A percentile compares a stretch with the other conserved stretches of the same genome.
phyloP scores from a whole-genome alignment of 2,888 invertebrate genomes.

The Tanypteryx hageni region DNA sequence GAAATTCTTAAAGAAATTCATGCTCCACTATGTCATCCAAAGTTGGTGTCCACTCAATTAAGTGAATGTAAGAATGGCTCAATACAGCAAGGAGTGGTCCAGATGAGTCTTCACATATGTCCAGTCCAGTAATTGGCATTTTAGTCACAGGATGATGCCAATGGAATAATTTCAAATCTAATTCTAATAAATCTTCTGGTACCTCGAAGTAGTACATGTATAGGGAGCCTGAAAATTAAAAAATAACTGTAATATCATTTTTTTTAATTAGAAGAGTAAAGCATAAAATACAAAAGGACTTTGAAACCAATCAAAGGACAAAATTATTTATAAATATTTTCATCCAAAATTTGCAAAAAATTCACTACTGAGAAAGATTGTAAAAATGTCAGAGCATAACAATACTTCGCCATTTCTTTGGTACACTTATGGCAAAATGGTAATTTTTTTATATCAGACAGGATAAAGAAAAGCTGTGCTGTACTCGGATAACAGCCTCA shows the following conservation, averaged over 20 bases:
- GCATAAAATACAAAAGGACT: too few species aligned
- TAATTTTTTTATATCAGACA: too few species aligned
- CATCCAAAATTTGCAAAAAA: too few species aligned
- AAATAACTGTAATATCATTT: background rate
- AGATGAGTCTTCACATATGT: constrained; percentile 27
- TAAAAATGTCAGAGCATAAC: too few species aligned
- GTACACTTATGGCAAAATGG: too few species aligned
- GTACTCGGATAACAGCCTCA: too few species aligned
- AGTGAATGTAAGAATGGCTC: background rate
- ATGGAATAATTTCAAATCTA: constrained; percentile 21
- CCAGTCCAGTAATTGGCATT: constrained; percentile 1
- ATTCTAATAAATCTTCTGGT: constrained; percentile 13
- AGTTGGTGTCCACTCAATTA: constrained; percentile 7
- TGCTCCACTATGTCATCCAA: background rate
- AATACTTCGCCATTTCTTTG: too few species aligned
- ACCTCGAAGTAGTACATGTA: constrained; percentile 39
- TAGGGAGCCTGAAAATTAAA: background rate
- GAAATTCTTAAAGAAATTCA: background rate
- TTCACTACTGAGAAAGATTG: too few species aligned
- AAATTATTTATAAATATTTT: too few species aligned
- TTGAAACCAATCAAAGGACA: too few species aligned
- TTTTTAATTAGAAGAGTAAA: too few species aligned
- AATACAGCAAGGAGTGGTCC: constrained; percentile 38
- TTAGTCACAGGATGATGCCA: constrained; percentile 50
- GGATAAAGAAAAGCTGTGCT: too few species aligned